Evolutionary conservation across 1,140 invertebrate genomes (phyloP), one percentile per base, ranked within the genome.

Genomic region (Drosophila malerkotliana): DNA sequence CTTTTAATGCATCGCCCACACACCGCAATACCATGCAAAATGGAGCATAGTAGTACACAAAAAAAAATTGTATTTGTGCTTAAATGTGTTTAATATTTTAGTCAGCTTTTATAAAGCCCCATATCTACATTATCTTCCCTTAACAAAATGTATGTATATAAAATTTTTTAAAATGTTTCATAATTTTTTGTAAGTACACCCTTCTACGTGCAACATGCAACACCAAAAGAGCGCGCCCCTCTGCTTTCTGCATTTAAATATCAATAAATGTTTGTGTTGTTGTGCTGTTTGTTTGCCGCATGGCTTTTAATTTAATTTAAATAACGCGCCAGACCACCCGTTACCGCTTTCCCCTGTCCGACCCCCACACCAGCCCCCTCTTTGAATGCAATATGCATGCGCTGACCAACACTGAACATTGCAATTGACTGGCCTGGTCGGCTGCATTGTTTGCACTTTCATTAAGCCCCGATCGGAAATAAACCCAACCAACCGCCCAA

Each of bases 261-360:
- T 82, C 82, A 85, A 85, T 85, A 85, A 85, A 87, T 87, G 82
- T 64, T 81, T 76, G 68, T 68, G 73, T 68, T 77, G 58, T 79
- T 73, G 67, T 69, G 59, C 58, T 83, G 64, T 77, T 74, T 82
- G 77, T 78, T 78, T 78, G 77, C 71, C 60, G 78, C 61, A 63
- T 71, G 82, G 82, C 74, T 87, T 85, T 85, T 85, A 87, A 85
- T 85, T 85, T 85, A 78, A 85, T 87, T 85, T 87, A 87, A 85
- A 87, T 87, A 78, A 85, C 59, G 79, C 71, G 49, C 41, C 66
- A 52, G 39, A 57, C 59, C 26, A 48, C 47, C 48, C 57, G 26
- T 28, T 26, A 32, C 12, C 26, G 12, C 12, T 41, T 12, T 15
- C 28, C 15, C 6, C 6, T 21, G 18, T 14, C 44, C 56, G 1